Base-by-base conservation (phyloP, 2,113 vertebrate species). In the Myiozetetes cayanensis region DNA sequence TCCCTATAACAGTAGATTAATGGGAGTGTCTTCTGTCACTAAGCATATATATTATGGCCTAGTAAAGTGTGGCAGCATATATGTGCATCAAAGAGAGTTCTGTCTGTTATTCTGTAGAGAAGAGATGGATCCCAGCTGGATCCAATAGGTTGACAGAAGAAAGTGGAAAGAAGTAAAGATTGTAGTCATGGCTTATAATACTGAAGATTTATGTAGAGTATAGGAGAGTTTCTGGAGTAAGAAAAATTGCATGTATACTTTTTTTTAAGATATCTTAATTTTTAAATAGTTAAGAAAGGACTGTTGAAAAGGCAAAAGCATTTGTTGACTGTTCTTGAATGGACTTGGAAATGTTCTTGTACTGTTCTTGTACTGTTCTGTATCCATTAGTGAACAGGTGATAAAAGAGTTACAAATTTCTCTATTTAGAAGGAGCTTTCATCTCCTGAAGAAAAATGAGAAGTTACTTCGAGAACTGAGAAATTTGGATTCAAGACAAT, bases 391-490 rank as follows among this genome's bases (percentile, higher is more conserved):
- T 96, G 52, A 91, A 92, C 49, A 95, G 43, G 39, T 96, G 63
- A 95, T 97, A 74, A 96, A 96, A 97, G 87, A 93, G 52, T 97
- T 97, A 93, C 65, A 93, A 89, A 92, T 96, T 94, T 98, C 74
- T 97, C 87, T 94, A 1, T 97, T 91, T 97, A 99, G 99, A 98
- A 99, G 98, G 92, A 99, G 98, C 96, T 99, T 99, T 97, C 99
- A 99, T 98, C 98, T 99, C 93, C 94, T 99, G 96, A 99, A 99
- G 97, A 99, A 99, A 98, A 99, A 99, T 66, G 99, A 99, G 97
- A 99, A 99, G 96, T 98, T 99, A 41, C 98, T 99, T 93, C 98
- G 99, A 97, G 99, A 99, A 97, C 98, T 99, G 97, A 99, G 99
- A 97, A 99, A 99, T 95, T 97, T 99, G 95, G 99, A 99, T 90